Evolutionary conservation across 2,113 vertebrate genomes (phyloP), one percentile per base, ranked within the genome.

Genomic region (Microtus montanus): DNA sequence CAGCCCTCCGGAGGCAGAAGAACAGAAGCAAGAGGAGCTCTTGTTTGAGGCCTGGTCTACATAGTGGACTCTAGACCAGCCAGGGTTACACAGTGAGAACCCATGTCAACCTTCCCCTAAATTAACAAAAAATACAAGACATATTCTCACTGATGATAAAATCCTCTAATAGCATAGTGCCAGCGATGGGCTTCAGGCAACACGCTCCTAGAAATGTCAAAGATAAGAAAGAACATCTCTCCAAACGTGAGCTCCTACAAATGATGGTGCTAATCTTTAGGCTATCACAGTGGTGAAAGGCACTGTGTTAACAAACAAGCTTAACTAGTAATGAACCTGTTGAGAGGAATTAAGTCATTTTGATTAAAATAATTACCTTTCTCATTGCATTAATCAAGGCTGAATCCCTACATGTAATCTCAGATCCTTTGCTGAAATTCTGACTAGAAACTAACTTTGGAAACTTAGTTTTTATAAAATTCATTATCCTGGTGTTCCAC

Each of bases 371-470:
- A 92, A 54, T 93, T 92, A 94, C 14, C 38, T 92, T 93, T 88
- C 35, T 96, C 44, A 49, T 28, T 70, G 54, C 92, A 70, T 89
- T 95, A 78, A 75, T 84, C 33, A 94, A 95, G 17, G n/a, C 58
- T 91, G 35, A 70, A 84, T 35, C 75, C 38, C 97, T 89, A 47
- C 11, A 35, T 71, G 11, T 63, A 91, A 95, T 38, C 22, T 41
- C 54, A 89, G 61, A 87, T 87, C 41, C n/a, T 28, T 86, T 63
- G 10, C 28, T 90, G 87, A 82, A 96, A 94, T 87, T 84, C 44
- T 93, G 17, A 86, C 52, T 77, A 54, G 83, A 97, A 96, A 96
- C 5, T 58, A 41, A 54, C 35, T 77, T 90, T 95, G 90, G 66
- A 14, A 91, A 71, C 30, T 85, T 91, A 41, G 26, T 73, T 93